Evolutionary conservation across 1,140 invertebrate genomes (phyloP).

Genomic region (Latrodectus geometricus): DNA sequence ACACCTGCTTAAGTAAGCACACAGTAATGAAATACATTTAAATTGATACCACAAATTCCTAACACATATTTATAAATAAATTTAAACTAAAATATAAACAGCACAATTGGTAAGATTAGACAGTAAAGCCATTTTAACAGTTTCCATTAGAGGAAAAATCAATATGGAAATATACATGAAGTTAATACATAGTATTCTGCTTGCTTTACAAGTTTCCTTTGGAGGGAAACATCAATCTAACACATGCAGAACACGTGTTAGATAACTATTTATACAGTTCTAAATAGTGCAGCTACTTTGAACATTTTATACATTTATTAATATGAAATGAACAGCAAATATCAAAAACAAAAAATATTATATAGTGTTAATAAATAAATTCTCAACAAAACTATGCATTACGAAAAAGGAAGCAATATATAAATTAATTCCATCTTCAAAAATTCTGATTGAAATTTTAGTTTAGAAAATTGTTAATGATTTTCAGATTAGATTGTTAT

Average conservation of each 20-base stretch:
- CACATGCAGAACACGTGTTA: constrained; percentile 37
- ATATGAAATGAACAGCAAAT: not conserved
- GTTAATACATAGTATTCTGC: constrained; percentile 61
- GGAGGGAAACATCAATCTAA: constrained; percentile 43
- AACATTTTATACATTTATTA: not conserved
- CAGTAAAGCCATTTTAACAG: constrained; percentile 37
- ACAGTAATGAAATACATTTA: no score
- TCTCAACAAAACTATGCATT: no score
- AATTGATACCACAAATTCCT: no score
- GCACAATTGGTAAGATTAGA: not conserved
- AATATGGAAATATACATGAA: constrained; percentile 49
- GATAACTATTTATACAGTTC: not conserved
- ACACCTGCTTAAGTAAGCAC: no score
- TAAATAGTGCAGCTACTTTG: not conserved
- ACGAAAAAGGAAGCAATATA: no score
- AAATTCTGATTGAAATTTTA: no score
- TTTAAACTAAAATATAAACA: not conserved
- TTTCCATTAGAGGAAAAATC: constrained; percentile 42
- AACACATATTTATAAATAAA: no score
- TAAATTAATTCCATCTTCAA: no score
- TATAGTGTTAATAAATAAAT: no score
- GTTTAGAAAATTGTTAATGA: no score
- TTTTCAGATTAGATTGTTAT: no score
- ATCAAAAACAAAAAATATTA: no score
- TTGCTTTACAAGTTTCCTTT: constrained; percentile 40